phyloP scores from a whole-genome alignment of 2,888 invertebrate species.

The Xylota segnis region DNA sequence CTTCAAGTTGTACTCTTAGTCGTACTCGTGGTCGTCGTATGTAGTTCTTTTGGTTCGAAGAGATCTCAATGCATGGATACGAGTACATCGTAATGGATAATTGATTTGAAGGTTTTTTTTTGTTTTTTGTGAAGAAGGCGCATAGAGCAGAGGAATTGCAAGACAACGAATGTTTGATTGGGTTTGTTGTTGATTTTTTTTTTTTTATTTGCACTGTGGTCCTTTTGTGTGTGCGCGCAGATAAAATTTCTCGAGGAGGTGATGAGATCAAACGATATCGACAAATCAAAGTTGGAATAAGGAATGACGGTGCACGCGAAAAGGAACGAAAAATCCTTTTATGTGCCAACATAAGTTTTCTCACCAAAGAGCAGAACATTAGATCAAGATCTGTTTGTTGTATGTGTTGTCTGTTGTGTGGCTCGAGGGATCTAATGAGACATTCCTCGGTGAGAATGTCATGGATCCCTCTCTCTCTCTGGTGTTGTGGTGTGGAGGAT shows the following conservation, averaged over 20 bases:
- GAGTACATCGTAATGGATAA: conserved; percentile 64
- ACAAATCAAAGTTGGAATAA: conserved; percentile 72
- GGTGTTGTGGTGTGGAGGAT: too few species aligned
- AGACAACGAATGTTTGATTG: conserved; percentile 26
- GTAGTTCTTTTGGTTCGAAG: conserved; percentile 12
- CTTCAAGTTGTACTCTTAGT: conserved; percentile 9
- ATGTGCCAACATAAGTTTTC: conserved; percentile 67
- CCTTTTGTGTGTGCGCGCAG: conserved; percentile 37
- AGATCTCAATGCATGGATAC: conserved; percentile 26
- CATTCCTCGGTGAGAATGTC: conserved; percentile 52
- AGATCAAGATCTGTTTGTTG: conserved; percentile 59
- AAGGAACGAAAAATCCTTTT: conserved; percentile 49
- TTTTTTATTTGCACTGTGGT: conserved; percentile 19
- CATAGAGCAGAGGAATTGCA: conserved; percentile 20
- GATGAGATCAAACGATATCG: conserved; percentile 77
- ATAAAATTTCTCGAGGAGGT: conserved; percentile 61
- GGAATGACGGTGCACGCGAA: conserved; percentile 16
- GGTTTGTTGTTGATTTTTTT: too few species aligned
- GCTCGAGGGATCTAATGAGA: conserved; percentile 59
- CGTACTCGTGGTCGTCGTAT: too few species aligned
- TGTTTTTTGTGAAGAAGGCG: conserved; percentile 7
- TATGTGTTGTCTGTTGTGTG: conserved; percentile 28
- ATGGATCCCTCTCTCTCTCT: background rate
- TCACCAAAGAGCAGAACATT: conserved; percentile 59
- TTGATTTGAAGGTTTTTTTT: conserved; percentile 67